phyloP scores from a whole-genome alignment of 2,888 invertebrate genomes.

The Dichetophora obliterata region DNA sequence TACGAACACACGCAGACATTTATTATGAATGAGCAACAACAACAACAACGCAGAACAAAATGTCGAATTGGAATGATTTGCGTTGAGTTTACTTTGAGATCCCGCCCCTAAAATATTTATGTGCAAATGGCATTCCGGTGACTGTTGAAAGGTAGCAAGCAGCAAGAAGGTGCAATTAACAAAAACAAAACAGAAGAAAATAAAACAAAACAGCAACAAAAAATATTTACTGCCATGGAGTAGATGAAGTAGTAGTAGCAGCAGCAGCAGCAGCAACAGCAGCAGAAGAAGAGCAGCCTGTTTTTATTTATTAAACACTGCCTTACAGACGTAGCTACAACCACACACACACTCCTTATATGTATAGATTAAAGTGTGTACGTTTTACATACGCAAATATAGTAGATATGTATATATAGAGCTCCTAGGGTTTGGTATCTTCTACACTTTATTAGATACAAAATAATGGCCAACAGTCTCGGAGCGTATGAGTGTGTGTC shows the following conservation, averaged over 20 bases:
- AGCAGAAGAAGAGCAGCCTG: slow-evolving; percentile 35
- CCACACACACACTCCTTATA: background rate
- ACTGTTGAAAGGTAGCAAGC: slow-evolving; percentile 8
- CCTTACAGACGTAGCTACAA: slow-evolving; percentile 3
- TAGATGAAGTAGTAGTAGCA: slow-evolving; percentile 15
- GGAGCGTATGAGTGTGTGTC: too few species aligned
- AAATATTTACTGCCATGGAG: background rate
- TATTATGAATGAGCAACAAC: slow-evolving; percentile 42
- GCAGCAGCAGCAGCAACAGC: slow-evolving; percentile 28
- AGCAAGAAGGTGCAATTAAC: background rate
- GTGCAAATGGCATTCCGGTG: slow-evolving; percentile 42
- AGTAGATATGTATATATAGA: background rate
- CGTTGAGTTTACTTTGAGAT: slow-evolving; percentile 53
- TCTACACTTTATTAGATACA: slow-evolving; percentile 46
- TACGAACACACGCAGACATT: slow-evolving; percentile 40
- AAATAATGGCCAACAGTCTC: slow-evolving; percentile 36
- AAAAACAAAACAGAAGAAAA: background rate
- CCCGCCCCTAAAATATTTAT: slow-evolving; percentile 68
- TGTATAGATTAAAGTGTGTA: background rate
- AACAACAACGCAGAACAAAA: slow-evolving; percentile 57
- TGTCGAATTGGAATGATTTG: slow-evolving; percentile 65
- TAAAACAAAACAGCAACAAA: background rate
- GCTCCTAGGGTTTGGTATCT: slow-evolving; percentile 35
- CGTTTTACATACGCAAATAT: background rate
- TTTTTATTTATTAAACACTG: slow-evolving; percentile 40